Percentiles rank a stretch among this genome's conserved stretches.
Evolutionary conservation across 2,113 vertebrate genomes (phyloP).

Genomic region (Cynocephalus volans): DNA sequence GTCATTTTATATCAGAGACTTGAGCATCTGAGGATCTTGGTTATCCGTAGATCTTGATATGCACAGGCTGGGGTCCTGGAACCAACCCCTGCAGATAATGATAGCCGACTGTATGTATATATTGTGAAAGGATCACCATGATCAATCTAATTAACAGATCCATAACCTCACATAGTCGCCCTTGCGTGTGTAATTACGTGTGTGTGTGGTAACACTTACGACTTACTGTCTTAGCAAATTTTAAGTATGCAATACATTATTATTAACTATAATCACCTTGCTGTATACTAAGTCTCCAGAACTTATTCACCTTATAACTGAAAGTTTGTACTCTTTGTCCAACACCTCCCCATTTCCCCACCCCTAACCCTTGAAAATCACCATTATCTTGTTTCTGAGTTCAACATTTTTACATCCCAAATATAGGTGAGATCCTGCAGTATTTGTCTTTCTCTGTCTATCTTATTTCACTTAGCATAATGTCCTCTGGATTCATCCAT

Average conservation of each 20-base stretch:
- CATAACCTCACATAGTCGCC: neutral
- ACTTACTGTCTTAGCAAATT: neutral
- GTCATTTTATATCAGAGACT: too few species aligned
- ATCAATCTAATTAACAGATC: neutral
- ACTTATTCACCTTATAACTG: neutral
- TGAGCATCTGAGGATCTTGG: too few species aligned
- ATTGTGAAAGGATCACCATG: neutral
- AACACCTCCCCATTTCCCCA: neutral
- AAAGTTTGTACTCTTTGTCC: neutral
- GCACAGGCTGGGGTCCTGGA: too few species aligned
- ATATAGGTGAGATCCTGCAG: neutral
- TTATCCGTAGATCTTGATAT: too few species aligned
- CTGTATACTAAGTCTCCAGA: neutral
- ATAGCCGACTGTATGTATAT: neutral
- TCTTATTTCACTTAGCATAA: neutral
- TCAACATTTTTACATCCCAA: neutral
- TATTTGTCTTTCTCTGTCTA: neutral
- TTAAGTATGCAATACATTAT: neutral
- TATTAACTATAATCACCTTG: neutral
- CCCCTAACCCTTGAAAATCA: neutral
- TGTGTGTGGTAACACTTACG: neutral
- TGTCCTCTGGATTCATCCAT: neutral
- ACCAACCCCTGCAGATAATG: too few species aligned
- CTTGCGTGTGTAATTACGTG: fast-evolving
- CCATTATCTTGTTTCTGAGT: neutral